Evolutionary conservation across 2,888 invertebrate species (phyloP), one percentile per base, ranked within the genome.

Genomic region (Iphiclides podalirius): DNA sequence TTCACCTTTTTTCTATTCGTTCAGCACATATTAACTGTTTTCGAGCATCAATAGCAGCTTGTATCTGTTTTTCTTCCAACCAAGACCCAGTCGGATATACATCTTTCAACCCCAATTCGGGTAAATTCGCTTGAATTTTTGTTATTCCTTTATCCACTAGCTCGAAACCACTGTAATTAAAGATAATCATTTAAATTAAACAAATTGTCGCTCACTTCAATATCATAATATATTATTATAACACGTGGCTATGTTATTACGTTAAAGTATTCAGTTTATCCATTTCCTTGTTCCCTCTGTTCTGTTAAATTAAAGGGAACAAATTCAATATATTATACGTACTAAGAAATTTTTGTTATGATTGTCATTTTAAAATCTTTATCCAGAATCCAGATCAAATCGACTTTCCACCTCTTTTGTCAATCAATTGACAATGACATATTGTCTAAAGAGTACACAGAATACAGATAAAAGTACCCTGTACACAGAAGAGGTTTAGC

Each of bases 11-110:
- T 54, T 92, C 91, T 52, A 92, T 90, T 58, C 91, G 85, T 61
- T 91, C 90, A 1, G 89, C 81, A 60, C 81, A 87, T 37, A 92
- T 67, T 14, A 92, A 64, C 31, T 81, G 75, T 62, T 89, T 91
- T 23, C 90, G 79, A 6, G 85, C 84, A 51, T 89, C 89, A 31
- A 92, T 65, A 7, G 90, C 85, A 31, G 88, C 83, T 60, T 92
- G 90, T 47, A 91, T 79, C 61, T 91, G 91, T 70, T 91, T 90
- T 53, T 88, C 79, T 58, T 92, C 90, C 8, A 92, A 66, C 91
- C 91, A 91, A 0, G 91, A 88, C 6, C 89, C 84, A 62, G 80
- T 87, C 1, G 92, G 90, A 11, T 75, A 61, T 2, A 90, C 87
- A 57, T 90, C 87, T 63, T 92, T 92, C 16, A 77, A 62, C 0